phyloP scores from a whole-genome alignment of 2,113 vertebrate genomes.

The Pantherophis guttatus region DNA sequence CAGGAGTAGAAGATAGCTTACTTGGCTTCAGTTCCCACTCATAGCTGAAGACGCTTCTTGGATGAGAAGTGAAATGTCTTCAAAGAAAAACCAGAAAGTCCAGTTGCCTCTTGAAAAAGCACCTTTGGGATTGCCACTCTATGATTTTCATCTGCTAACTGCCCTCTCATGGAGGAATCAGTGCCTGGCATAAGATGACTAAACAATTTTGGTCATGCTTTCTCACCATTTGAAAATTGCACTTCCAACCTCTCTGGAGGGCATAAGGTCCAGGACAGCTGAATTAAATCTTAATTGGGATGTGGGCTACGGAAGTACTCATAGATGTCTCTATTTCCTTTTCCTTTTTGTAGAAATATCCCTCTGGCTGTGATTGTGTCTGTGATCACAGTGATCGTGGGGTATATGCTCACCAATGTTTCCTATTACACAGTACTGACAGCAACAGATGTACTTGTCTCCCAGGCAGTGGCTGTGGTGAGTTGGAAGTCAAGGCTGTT shows the following conservation, averaged over 20 bases:
- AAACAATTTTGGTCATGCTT: background rate
- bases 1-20: background rate
- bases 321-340: background rate
- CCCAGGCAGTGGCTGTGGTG: conserved; percentile 72
- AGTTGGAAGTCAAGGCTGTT: background rate
- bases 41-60: no score
- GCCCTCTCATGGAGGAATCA: background rate
- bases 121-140: background rate
- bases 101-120: no score
- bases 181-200: background rate
- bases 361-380: conserved; percentile 70
- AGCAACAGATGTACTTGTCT: conserved; percentile 63
- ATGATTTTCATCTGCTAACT: background rate
- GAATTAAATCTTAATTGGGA: background rate
- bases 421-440: conserved; percentile 70
- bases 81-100: no score
- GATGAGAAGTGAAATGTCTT: no score
- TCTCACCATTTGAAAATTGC: background rate
- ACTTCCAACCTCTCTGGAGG: background rate
- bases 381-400: conserved; percentile 59
- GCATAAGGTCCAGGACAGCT: background rate
- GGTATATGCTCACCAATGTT: conserved; percentile 70
- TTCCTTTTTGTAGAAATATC: conserved; percentile 55
- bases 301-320: background rate
- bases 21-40: background rate